Evolutionary conservation across 2,797 vertebrate genomes (phyloP), one percentile per base, ranked within the genome.

Genomic region (Squalus acanthias): DNA sequence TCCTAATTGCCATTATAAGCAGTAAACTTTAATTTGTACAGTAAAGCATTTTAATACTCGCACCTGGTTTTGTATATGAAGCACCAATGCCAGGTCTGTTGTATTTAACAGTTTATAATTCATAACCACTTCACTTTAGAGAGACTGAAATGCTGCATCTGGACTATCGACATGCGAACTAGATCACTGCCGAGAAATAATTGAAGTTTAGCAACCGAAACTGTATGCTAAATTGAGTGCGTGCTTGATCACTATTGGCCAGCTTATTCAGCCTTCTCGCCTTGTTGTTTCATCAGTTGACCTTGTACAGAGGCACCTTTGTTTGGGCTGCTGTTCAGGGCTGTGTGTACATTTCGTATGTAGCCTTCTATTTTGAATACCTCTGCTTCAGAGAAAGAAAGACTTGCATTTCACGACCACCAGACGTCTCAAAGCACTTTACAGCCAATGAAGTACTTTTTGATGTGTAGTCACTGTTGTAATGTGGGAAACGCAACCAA

Each of bases 271-370:
- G 26, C 65, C 69, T 95, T 95, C 70, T 76, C 1, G 1, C 50
- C 50, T 95, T 76, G 70, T 95, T 76, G 70, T 95, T 63, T 65
- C 88, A 93, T 95, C 26, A 33, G 13, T 15, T 95, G 94, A 76
- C 94, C 94, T 72, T 74, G 70, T 22, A 53, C 13, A 95, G 70
- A 74, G 15, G 50, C 70, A 76, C 50, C n/a, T 69, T 46, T 63
- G 89, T 92, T 92, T 33, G 69, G 24, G 67, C 9, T 70, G 24
- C 93, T 46, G 26, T 65, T 15, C 46, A 88, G 2, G 65, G 1
- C 22, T 46, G 33, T 69, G 7, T 39, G 46, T 57, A 33, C 20
- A 29, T 22, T 93, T 93, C 4, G 17, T 39, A 46, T 69, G 17
- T 65, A 93, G 60, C 33, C 60, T 9, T 93, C 17, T 39, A 39